Percentiles rank a stretch among this genome's conserved stretches.
phyloP scores from a whole-genome alignment of 1,140 invertebrate species.

The Trichonephila clavata region DNA sequence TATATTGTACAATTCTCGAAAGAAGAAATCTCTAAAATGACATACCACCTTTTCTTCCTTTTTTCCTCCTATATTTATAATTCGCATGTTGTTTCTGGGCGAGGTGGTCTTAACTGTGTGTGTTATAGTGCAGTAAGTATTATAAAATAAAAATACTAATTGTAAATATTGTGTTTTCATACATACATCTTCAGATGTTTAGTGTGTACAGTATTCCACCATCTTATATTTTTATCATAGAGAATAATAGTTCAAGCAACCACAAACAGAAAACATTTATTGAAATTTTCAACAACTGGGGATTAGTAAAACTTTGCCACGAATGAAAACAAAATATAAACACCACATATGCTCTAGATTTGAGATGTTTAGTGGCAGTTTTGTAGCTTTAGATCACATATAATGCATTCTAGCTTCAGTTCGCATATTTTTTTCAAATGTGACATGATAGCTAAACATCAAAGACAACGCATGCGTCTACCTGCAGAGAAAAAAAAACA shows the following conservation, averaged over 20 bases:
- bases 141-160: background rate
- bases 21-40: too few relatives aligned
- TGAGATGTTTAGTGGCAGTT: background rate
- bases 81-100: too few relatives aligned
- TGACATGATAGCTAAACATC: background rate
- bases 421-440: background rate
- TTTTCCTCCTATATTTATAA: too few relatives aligned
- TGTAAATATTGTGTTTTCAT: background rate
- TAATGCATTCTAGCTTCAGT: background rate
- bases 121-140: background rate
- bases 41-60: too few relatives aligned
- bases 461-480: background rate
- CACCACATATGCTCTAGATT: background rate
- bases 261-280: constrained; percentile 5
- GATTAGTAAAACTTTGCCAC: background rate
- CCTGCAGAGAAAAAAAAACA: background rate
- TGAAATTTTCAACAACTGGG: background rate
- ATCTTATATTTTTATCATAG: background rate
- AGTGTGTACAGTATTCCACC: background rate
- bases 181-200: background rate
- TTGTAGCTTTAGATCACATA: constrained; percentile 3
- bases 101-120: too few relatives aligned
- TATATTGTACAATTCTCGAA: too few relatives aligned
- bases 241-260: background rate
- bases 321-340: background rate